A percentile compares a stretch with the other conserved stretches of the same genome.
Evolutionary conservation across 2,888 invertebrate species (phyloP).

Genomic region (Aradus depressus): DNA sequence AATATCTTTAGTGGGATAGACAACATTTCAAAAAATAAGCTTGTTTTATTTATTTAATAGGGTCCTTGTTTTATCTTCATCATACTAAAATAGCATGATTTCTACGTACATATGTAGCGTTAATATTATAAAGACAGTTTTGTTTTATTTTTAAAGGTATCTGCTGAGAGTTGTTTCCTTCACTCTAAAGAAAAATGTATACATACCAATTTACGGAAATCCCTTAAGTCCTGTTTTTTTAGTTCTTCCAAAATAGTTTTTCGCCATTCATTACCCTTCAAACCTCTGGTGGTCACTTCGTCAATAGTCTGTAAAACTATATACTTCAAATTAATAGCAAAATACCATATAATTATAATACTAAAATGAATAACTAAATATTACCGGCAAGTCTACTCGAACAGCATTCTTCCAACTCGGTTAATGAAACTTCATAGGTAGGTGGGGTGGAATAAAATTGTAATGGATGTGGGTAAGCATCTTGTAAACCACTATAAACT

Average conservation of each 20-base stretch:
- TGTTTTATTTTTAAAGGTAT: too few species aligned
- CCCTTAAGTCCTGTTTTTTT: slow-evolving; percentile 53
- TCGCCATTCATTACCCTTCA: slow-evolving; percentile 56
- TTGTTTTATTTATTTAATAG: too few species aligned
- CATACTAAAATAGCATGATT: too few species aligned
- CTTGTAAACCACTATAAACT: slow-evolving; percentile 32
- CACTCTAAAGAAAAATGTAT: neutral
- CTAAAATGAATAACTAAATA: neutral
- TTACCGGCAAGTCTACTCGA: slow-evolving; percentile 63
- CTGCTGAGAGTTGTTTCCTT: too few species aligned
- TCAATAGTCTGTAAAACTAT: slow-evolving; percentile 63
- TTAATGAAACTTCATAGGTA: slow-evolving; percentile 55
- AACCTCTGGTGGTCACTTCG: slow-evolving; percentile 47
- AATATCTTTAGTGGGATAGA: too few species aligned
- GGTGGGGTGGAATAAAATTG: slow-evolving; percentile 72
- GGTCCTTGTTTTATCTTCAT: too few species aligned
- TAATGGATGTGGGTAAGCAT: slow-evolving; percentile 60
- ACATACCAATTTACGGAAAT: slow-evolving; percentile 35
- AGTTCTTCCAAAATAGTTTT: slow-evolving; percentile 52
- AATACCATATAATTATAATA: neutral
- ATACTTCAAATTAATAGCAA: slow-evolving; percentile 8
- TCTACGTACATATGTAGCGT: too few species aligned
- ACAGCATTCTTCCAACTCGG: slow-evolving; percentile 80
- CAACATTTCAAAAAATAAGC: too few species aligned
- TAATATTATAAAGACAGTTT: too few species aligned